phyloP scores from a whole-genome alignment of 2,113 vertebrate genomes.

The Bothrops jararaca region DNA sequence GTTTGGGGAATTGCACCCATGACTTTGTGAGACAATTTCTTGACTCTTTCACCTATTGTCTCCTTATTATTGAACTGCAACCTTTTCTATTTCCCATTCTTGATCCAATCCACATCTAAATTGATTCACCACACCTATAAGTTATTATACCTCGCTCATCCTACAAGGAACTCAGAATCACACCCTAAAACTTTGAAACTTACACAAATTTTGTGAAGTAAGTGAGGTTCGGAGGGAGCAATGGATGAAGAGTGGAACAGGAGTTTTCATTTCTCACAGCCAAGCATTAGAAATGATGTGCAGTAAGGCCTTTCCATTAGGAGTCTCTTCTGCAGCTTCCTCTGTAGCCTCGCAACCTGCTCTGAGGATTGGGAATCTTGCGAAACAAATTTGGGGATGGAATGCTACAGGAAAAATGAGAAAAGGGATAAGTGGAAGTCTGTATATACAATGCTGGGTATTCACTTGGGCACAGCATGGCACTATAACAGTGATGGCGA shows the following conservation, averaged over 20 bases:
- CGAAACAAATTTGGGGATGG: not conserved
- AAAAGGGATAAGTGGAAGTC: not conserved
- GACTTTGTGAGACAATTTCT: not conserved
- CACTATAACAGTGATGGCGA: not conserved
- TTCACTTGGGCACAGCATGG: not conserved
- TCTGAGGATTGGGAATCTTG: not conserved
- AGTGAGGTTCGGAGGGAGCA: not conserved
- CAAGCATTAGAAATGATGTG: not conserved
- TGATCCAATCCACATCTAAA: not conserved
- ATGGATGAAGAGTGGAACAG: not conserved
- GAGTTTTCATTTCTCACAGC: not conserved
- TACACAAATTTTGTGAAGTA: not conserved
- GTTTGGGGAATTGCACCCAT: not conserved
- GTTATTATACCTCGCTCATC: not conserved
- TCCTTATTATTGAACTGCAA: not conserved
- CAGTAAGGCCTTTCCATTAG: not conserved
- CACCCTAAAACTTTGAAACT: not conserved
- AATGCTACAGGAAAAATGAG: not conserved
- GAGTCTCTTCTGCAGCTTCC: not conserved
- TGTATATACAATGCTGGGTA: no score
- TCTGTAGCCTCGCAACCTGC: not conserved
- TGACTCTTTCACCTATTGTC: not conserved
- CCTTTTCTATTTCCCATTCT: not conserved
- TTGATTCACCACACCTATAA: not conserved
- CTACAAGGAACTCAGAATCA: not conserved